Conservation (phyloP, 2,113 vertebrate genomes). For the Pteruthius melanotis region DNA sequence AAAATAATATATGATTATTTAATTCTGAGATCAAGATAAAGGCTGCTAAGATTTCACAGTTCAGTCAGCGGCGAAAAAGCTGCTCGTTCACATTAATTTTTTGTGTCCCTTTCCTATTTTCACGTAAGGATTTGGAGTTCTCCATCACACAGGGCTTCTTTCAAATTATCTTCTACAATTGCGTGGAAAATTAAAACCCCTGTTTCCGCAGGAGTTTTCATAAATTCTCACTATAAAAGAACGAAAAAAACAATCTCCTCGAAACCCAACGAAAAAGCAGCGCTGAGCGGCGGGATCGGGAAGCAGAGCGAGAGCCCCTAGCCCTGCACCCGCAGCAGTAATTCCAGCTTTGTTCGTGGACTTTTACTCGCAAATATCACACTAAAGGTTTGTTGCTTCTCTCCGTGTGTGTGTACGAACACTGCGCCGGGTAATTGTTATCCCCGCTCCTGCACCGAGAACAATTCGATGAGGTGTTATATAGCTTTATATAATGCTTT, state of each 20-base stretch:
- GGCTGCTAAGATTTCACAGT: constrained; percentile 27
- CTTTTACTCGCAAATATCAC: constrained; percentile 1
- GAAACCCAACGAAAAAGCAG: neutral
- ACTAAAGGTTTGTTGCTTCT: constrained; percentile 10
- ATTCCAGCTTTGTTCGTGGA: constrained; percentile 16
- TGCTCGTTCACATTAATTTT: constrained; percentile 11
- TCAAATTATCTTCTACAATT: constrained; percentile 2
- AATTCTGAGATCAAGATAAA: constrained; percentile 63
- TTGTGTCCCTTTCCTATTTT: neutral
- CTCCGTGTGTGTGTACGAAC: neutral
- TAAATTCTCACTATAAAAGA: neutral
- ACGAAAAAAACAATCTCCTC: too few species aligned
- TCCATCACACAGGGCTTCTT: neutral
- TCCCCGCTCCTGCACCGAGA: neutral
- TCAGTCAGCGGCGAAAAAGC: neutral
- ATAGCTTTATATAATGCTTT: constrained; percentile 21
- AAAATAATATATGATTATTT: constrained; percentile 51
- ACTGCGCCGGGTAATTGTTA: neutral
- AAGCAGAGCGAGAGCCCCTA: neutral
- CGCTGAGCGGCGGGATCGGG: neutral
- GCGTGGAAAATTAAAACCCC: neutral
- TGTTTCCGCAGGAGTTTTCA: neutral
- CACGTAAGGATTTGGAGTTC: neutral
- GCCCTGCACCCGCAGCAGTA: neutral
- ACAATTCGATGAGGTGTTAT: constrained; percentile 46